Percentiles rank a stretch among this genome's conserved stretches.
Evolutionary conservation across 2,888 invertebrate species (phyloP).

Genomic region (Dioctria rufipes): DNA sequence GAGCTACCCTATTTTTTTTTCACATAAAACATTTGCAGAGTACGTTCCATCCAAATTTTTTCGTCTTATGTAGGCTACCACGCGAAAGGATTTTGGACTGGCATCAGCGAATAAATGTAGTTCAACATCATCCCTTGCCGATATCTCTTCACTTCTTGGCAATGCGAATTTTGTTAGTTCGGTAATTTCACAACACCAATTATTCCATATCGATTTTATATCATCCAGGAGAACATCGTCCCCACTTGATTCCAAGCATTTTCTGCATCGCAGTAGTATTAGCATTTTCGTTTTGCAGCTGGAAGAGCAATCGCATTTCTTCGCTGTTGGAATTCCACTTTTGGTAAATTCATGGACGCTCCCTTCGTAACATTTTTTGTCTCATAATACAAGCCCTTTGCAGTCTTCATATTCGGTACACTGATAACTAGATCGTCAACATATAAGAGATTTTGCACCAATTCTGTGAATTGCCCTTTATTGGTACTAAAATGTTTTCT

Average conservation of each 20-base stretch:
- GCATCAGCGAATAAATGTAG: slow-evolving; percentile 53
- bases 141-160: background rate
- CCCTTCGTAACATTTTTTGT: too few relatives aligned
- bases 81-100: slow-evolving; percentile 49
- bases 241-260: too few relatives aligned
- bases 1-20: background rate
- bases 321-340: slow-evolving; percentile 33
- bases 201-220: slow-evolving; percentile 23
- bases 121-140: background rate
- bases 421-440: too few relatives aligned
- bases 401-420: too few relatives aligned
- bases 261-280: too few relatives aligned
- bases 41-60: background rate
- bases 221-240: background rate
- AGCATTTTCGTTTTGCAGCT: rapidly evolving
- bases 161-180: background rate
- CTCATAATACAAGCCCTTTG: too few relatives aligned
- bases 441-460: too few relatives aligned
- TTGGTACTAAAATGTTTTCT: too few relatives aligned
- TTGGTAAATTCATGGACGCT: too few relatives aligned
- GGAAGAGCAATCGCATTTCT: background rate
- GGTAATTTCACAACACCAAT: background rate
- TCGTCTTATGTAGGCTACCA: background rate
- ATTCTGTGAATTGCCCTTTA: too few relatives aligned
- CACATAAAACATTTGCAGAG: background rate